These are phyloP conservation scores for Dendroctonus ponderosae DNA, from an alignment of 1,140 invertebrate genomes.

Conservation along the genomic window DNA sequence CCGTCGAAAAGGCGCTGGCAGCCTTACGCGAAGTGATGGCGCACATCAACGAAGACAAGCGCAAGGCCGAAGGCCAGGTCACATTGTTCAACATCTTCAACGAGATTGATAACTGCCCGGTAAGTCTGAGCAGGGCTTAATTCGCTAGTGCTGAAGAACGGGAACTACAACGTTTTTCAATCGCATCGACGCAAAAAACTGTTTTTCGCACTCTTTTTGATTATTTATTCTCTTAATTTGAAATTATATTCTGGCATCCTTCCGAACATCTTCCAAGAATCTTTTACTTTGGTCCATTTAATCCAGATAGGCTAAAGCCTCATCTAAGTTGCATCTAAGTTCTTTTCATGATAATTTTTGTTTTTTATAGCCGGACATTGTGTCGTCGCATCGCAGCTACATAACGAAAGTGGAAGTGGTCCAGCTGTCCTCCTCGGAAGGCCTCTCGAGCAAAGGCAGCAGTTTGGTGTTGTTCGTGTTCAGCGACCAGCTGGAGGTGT, in stretches of 20 bases:
- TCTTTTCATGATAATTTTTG: conserved; percentile 9
- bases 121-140: conserved; percentile 53
- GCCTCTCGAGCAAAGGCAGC: conserved; percentile 79
- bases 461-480: conserved; percentile 88
- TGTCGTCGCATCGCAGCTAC: conserved; percentile 89
- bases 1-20: conserved; percentile 80
- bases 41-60: conserved; percentile 95
- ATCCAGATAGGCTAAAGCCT: too few species aligned
- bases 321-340: too few species aligned
- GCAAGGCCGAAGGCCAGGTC: conserved; percentile 90
- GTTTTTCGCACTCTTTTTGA: too few species aligned
- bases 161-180: too few species aligned
- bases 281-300: too few species aligned
- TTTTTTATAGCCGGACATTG: conserved; percentile 72
- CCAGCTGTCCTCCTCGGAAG: conserved; percentile 74
- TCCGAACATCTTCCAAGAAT: too few species aligned
- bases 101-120: conserved; percentile 95
- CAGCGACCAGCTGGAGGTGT: conserved; percentile 90
- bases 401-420: conserved; percentile 85
- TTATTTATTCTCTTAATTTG: too few species aligned
- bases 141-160: too few species aligned
- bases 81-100: conserved; percentile 97
- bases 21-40: conserved; percentile 91
- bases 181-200: too few species aligned
- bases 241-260: too few species aligned